Base-by-base conservation (phyloP, 1,140 invertebrate species). In the Drosophila pandora region DNA sequence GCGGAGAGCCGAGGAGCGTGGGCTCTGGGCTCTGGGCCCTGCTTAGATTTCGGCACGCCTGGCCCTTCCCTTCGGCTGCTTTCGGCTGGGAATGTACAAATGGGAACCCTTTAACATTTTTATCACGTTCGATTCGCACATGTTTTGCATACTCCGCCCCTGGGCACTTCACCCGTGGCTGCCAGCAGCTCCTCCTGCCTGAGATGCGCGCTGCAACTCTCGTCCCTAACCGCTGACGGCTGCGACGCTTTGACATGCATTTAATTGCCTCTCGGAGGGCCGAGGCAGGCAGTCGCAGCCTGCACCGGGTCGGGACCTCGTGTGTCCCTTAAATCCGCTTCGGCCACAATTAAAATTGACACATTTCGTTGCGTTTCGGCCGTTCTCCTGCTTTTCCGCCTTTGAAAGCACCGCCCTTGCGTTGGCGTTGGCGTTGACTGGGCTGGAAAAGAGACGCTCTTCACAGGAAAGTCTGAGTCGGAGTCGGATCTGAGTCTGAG, bases 101-200 rank as follows among this genome's bases (percentile, higher is more conserved):
- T 48, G 65, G 34, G 64, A 69, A 39, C 52, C 57, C 73, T 80
- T 90, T 83, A 90, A 90, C 87, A 90, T 90, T 90, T 87, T 90
- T 82, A 90, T 90, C 87, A 90, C 87, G 87, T 90, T 90, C 87
- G 82, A 90, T 83, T 85, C 88, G 87, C 88, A 87, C 87, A 90
- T 90, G 87, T 90, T 90, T 90, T 90, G 87, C 87, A 90, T 90
- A 87, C 79, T 65, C 75, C 60, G 39, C 12, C 8, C 34, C n/a
- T 7, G 8, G 8, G 30, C 37, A 12, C 13, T 41, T 10, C 53
- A 8, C n/a, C 10, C 28, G 2, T 17, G 13, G 9, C 2, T 37
- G 17, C 34, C 32, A 9, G 5, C 21, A 21, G 3, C 23, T 30
- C 30, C 23, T 43, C 37, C 5, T 47, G 32, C 56, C 56, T n/a